A percentile compares a stretch with the other conserved stretches of the same genome.
These are phyloP conservation scores for Orestias chungarensis DNA, from an alignment of 2,797 vertebrate species.

Conservation along the genomic window DNA sequence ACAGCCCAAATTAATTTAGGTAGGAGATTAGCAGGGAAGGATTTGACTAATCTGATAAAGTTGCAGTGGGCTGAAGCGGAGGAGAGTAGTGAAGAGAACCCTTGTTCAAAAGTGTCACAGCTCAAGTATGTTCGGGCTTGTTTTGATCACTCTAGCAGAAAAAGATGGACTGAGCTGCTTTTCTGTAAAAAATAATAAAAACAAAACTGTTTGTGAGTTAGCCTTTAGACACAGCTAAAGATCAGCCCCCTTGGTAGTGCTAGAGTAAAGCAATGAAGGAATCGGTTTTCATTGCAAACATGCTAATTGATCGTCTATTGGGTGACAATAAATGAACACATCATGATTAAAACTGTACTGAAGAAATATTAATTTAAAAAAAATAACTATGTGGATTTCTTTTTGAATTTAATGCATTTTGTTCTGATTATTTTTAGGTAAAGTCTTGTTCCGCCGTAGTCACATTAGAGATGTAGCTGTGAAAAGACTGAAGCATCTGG, in stretches of 20 bases:
- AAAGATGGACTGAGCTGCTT: slow-evolving; percentile 18
- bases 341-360: too few species aligned
- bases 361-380: too few species aligned
- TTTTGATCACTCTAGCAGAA: slow-evolving; percentile 48
- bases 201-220: not conserved
- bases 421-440: slow-evolving; percentile 77
- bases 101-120: slow-evolving; percentile 61
- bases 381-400: not conserved
- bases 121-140: slow-evolving; percentile 33
- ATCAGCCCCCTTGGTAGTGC: not conserved
- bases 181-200: slow-evolving; percentile 10
- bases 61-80: slow-evolving; percentile 55
- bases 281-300: not conserved
- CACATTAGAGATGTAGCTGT: slow-evolving; percentile 94
- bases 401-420: not conserved
- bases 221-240: not conserved
- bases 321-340: not conserved
- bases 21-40: slow-evolving; percentile 56
- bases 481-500: slow-evolving; percentile 90
- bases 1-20: slow-evolving; percentile 57
- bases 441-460: slow-evolving; percentile 94
- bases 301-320: not conserved
- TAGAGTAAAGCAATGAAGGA: not conserved
- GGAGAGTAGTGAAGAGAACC: slow-evolving; percentile 62
- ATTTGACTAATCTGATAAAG: slow-evolving; percentile 71